Evolutionary conservation across 2,888 invertebrate genomes (phyloP), one percentile per base, ranked within the genome.

Genomic region (Meta bourneti): DNA sequence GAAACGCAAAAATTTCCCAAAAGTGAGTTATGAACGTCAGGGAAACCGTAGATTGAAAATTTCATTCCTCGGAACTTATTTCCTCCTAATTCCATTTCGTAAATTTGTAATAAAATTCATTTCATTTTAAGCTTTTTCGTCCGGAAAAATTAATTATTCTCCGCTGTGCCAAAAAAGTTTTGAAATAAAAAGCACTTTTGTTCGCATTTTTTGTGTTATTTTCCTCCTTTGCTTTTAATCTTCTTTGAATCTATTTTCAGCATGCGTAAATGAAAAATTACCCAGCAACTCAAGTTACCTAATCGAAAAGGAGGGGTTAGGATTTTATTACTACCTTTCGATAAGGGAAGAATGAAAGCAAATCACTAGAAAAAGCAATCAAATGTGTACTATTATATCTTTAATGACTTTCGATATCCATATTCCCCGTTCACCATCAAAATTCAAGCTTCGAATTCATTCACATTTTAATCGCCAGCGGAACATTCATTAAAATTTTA

Each of bases 141-240:
- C 48, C 19, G 20, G 79, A 87, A 86, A 87, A 87, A 79, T 79
- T 71, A 87, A 87, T 87, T 87, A 87, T 87, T 87, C 79, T 71
- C n/a, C 79, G 51, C 52, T 78, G 84, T 72, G 19, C 52, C 52
- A 77, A 77, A 77, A 51, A 34, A 20, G n/a, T 19, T 20, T 34
- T 34, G 16, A 61, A 80, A 80, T 48, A 34, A 80, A 20, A 61
- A 48, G 61, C 20, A 13, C 69, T 13, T 81, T 61, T 81, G 80
- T 82, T 48, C 82, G 19, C 13, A n/a, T 71, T 82, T 82, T 34
- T 34, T 34, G 34, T 34, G 70, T 19, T 82, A 49, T 49, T 82
- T 70, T 82, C 82, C 82, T 82, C 71, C 51, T 71, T 49, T 71
- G 70, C 19, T 80, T 69, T 80, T 80, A 82, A 82, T 71, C 82